Base-by-base conservation (phyloP, 2,888 invertebrate species). In the Hylaea fasciaria region DNA sequence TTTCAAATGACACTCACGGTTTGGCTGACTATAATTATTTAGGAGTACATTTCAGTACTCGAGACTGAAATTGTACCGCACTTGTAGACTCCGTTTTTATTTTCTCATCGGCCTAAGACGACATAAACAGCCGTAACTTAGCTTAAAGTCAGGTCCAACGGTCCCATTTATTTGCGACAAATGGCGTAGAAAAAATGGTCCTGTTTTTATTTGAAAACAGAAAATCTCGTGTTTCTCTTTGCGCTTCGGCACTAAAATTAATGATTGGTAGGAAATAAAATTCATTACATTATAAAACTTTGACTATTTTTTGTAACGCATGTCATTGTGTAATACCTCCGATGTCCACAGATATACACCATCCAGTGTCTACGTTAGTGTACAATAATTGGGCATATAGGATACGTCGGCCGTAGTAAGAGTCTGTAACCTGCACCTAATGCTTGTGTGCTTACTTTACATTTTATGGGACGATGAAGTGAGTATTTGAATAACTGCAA, bases 31-130 rank as follows among this genome's bases (percentile, higher is more conserved):
- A 28, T 7, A 28, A 28, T 28, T 32, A 32, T 32, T 22, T 9
- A 32, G 5, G 28, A 32, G 32, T 32, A 10, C 3, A 10, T 32
- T 43, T 17, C 10, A 17, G 17, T 11, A 17, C 40, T 14, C 2
- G 12, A 37, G 4, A 14, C 14, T 12, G 1, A 13, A 40, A 4
- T 14, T 7, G 40, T 40, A 1, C 12, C 14, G 0, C 12, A 40
- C 40, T 40, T 12, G 13, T 8, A 2, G 13, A 3, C 37, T 37
- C 37, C n/a, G 1, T 14, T n/a, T 41, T 52, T 52, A 35, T 62
- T 75, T 68, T 72, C 65, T 40, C 65, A 68, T 69, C 74, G 72
- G 68, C 69, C 66, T 62, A 60, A 61, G 39, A 40, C 41, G 43
- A 62, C 65, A 72, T 66, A 70, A 71, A 72, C 66, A 57, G 66